Conservation (phyloP, 2,113 vertebrate genomes). For the Conger conger region DNA sequence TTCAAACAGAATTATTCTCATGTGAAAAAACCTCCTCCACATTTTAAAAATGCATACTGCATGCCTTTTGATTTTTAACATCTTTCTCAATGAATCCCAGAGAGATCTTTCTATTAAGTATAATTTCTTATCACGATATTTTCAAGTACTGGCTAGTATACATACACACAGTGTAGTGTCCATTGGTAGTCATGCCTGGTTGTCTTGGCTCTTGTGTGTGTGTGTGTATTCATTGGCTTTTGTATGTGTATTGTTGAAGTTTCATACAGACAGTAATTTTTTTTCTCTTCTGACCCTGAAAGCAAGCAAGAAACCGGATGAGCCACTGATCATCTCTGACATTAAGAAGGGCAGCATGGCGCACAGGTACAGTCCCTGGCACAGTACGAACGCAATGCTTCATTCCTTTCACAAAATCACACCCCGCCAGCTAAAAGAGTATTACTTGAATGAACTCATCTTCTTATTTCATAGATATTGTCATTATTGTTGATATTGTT, state of each 20-base stretch:
- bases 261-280: not conserved
- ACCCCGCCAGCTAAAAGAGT: no score
- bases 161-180: not conserved
- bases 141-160: no score
- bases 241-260: not conserved
- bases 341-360: constrained; percentile 97
- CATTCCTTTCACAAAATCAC: no score
- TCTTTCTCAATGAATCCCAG: not conserved
- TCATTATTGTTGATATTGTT: no score
- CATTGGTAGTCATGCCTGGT: not conserved
- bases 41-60: not conserved
- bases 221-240: no score
- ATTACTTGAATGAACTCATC: no score
- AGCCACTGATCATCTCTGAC: constrained; percentile 94
- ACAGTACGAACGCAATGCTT: no score
- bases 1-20: not conserved
- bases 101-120: not conserved
- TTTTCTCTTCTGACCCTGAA: constrained; percentile 51
- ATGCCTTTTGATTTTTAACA: not conserved
- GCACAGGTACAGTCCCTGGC: constrained; percentile 54
- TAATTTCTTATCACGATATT: not conserved
- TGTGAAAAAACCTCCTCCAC: not conserved
- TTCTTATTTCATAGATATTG: no score
- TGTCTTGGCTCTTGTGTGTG: constrained; percentile 18
- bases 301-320: constrained; percentile 88